Conservation (phyloP, 2,888 invertebrate genomes). For the Choreutis nemorana region DNA sequence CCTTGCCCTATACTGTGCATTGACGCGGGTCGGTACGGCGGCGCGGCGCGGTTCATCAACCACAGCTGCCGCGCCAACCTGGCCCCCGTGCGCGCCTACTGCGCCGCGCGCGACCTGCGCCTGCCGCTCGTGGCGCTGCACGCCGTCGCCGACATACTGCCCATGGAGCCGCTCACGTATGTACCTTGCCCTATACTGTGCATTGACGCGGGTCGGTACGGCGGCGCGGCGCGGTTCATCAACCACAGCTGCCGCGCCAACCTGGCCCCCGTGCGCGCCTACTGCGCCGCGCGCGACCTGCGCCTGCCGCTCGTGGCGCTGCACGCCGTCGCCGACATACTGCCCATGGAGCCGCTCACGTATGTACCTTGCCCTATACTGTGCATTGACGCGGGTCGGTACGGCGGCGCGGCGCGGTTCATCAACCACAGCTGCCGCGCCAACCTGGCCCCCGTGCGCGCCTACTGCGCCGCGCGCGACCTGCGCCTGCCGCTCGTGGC, state of each 20-base stretch:
- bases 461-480: slow-evolving; percentile 87
- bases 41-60: slow-evolving; percentile 92
- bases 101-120: slow-evolving; percentile 84
- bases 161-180: slow-evolving; percentile 89
- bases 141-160: slow-evolving; percentile 77
- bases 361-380: slow-evolving; percentile 65
- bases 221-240: slow-evolving; percentile 90
- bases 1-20: slow-evolving; percentile 73
- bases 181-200: slow-evolving; percentile 69
- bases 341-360: slow-evolving; percentile 87
- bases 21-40: slow-evolving; percentile 90
- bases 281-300: slow-evolving; percentile 85
- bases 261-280: slow-evolving; percentile 87
- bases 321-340: slow-evolving; percentile 82
- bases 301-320: slow-evolving; percentile 90
- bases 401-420: slow-evolving; percentile 90
- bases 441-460: slow-evolving; percentile 86
- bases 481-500: slow-evolving; percentile 89
- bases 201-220: slow-evolving; percentile 90
- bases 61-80: slow-evolving; percentile 92
- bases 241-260: slow-evolving; percentile 94
- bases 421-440: slow-evolving; percentile 94
- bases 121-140: slow-evolving; percentile 92
- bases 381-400: slow-evolving; percentile 91
- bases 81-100: slow-evolving; percentile 87